A percentile compares a stretch with the other conserved stretches of the same genome.
Evolutionary conservation across 2,797 vertebrate genomes (phyloP).

Genomic region (Capromys pilorides): DNA sequence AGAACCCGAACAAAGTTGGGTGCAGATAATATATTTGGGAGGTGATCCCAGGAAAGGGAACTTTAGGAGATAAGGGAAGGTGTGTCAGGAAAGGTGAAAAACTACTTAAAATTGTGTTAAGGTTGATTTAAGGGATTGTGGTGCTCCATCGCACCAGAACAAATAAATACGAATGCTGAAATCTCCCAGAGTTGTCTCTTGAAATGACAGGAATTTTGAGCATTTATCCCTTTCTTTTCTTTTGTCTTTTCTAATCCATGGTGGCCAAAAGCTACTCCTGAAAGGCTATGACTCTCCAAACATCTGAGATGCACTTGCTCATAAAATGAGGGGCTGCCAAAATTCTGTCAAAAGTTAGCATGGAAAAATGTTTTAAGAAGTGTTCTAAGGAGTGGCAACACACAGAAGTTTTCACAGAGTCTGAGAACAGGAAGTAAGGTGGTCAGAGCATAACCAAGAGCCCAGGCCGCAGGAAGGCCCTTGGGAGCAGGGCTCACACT

Average conservation of each 20-base stretch:
- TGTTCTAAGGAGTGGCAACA: neutral
- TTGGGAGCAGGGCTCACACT: slow-evolving; percentile 58
- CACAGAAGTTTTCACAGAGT: neutral
- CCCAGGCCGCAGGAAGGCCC: neutral
- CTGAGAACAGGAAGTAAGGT: slow-evolving; percentile 57
- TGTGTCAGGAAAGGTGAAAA: neutral
- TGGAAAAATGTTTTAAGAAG: slow-evolving; percentile 4
- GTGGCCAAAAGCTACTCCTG: neutral
- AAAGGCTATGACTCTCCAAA: neutral
- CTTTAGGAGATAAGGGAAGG: neutral
- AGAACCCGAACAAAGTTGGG: neutral
- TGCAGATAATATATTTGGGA: neutral
- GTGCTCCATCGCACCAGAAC: neutral
- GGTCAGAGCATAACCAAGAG: neutral
- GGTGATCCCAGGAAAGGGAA: neutral
- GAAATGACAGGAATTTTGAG: neutral
- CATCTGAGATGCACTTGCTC: neutral
- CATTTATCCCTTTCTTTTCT: neutral
- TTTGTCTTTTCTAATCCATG: neutral
- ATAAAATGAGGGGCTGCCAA: neutral
- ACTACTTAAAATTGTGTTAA: neutral
- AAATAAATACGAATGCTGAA: neutral
- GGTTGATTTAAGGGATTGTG: neutral
- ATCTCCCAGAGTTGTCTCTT: neutral
- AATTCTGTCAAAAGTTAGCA: neutral